Evolutionary conservation across 1,140 invertebrate genomes (phyloP).

Genomic region (Lerema accius): DNA sequence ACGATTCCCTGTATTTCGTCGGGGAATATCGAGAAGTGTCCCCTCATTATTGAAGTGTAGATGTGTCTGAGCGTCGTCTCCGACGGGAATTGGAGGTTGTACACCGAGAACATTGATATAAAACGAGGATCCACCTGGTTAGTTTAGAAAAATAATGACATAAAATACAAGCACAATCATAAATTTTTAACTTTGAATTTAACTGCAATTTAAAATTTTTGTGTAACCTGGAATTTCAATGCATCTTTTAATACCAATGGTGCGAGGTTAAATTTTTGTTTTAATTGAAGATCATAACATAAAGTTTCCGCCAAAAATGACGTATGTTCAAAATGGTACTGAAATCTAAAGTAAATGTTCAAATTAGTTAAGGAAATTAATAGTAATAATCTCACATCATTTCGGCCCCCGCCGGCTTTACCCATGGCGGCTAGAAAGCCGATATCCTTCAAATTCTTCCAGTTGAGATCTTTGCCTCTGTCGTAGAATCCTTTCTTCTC

Average conservation of each 20-base stretch:
- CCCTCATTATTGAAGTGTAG: conserved; percentile 91
- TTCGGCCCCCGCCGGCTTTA: conserved; percentile 92
- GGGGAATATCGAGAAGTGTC: conserved; percentile 89
- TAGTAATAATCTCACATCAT: conserved; percentile 84
- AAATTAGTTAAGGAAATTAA: no score
- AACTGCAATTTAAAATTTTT: no score
- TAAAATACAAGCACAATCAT: no score
- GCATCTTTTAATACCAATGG: no score
- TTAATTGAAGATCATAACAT: no score
- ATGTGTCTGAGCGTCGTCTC: conserved; percentile 91
- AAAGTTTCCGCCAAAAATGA: no score
- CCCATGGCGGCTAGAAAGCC: conserved; percentile 92
- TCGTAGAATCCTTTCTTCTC: conserved; percentile 94
- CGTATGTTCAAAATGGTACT: no score
- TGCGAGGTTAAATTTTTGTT: no score
- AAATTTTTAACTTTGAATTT: no score
- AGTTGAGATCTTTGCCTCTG: conserved; percentile 93
- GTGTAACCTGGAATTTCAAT: no score
- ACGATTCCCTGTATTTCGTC: conserved; percentile 86
- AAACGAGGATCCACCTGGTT: conserved; percentile 94
- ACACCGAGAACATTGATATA: conserved; percentile 93
- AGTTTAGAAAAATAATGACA: neutral
- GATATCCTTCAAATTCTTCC: conserved; percentile 94
- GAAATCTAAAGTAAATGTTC: no score
- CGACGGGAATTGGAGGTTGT: conserved; percentile 92